These are phyloP conservation scores for Gobius niger DNA, from an alignment of 2,113 vertebrate genomes.

Conservation along the genomic window DNA sequence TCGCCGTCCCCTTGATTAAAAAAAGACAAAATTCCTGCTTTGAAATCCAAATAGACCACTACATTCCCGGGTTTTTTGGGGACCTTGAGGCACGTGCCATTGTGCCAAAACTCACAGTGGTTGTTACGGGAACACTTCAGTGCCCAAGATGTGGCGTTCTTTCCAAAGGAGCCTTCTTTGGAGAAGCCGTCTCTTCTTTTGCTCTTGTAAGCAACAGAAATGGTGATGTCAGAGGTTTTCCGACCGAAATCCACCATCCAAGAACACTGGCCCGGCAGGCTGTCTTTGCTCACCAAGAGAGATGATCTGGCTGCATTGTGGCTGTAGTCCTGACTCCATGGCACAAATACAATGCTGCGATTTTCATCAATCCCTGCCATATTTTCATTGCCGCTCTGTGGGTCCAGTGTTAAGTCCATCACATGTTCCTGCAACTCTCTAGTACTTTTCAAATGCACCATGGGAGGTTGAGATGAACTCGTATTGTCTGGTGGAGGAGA, in stretches of 20 bases:
- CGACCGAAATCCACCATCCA: neutral
- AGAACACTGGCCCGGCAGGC: neutral
- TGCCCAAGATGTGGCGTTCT: neutral
- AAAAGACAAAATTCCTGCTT: neutral
- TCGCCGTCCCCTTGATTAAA: neutral
- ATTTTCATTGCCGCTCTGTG: too few relatives aligned
- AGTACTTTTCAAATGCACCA: too few relatives aligned
- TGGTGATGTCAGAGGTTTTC: neutral
- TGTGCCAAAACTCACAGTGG: neutral
- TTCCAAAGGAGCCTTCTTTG: neutral
- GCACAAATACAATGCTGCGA: neutral
- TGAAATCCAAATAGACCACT: neutral
- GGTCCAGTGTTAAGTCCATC: too few relatives aligned
- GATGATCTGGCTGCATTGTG: neutral
- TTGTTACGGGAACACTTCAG: slow-evolving; percentile 60
- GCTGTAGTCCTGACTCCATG: neutral
- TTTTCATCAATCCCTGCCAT: too few relatives aligned
- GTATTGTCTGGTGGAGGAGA: too few relatives aligned
- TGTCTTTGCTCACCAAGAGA: neutral
- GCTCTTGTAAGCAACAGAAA: neutral
- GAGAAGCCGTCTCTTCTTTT: neutral
- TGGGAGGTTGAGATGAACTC: too few relatives aligned
- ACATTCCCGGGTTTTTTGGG: too few relatives aligned
- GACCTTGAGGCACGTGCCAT: neutral
- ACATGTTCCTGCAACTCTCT: too few relatives aligned